Evolutionary conservation across 1,140 invertebrate species (phyloP), one percentile per base, ranked within the genome.

Genomic region (Octopus bimaculoides): DNA sequence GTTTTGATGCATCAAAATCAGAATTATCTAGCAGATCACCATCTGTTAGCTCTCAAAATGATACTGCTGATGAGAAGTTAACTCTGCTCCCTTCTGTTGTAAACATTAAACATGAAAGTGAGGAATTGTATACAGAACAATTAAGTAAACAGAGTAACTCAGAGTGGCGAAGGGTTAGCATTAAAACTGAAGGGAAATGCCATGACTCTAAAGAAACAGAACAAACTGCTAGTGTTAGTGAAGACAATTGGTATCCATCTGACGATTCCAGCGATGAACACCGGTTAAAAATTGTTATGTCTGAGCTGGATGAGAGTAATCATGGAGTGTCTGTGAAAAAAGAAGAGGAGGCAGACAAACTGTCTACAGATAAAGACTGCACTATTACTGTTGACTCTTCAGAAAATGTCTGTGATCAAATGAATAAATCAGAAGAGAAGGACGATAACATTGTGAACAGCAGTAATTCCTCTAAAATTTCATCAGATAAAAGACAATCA

Each of bases 31-130:
- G 17, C 66, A 14, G 26, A 20, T 71, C 66, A 17, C 26, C 66
- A 71, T n/a, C 66, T 71, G 66, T 20, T 71, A 20, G 66, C 66
- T 71, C 66, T 71, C 66, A 71, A 14, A 71, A 71, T 6, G 66
- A 71, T 71, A 71, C 17, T 20, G 26, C 20, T 75, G 52, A 53
- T 75, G 74, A 75, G 17, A 53, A 75, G 26, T n/a, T 41, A 17
- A 41, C 20, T 17, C 74, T 52, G 17, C 52, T 75, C 12, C 74
- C 52, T 41, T 75, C 41, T 0, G 52, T 75, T 52, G 12, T 17
- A 41, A 52, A 75, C 74, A 75, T 75, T 52, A 75, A 75, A 52
- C 74, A 75, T 17, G 74, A 75, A 41, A 75, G 52, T 75, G 61
- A 14, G n/a, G 74, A 53, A 6, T 20, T 20, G 17, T 71, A 71